phyloP scores from a whole-genome alignment of 2,113 vertebrate species.

The Macroglossus sobrinus region DNA sequence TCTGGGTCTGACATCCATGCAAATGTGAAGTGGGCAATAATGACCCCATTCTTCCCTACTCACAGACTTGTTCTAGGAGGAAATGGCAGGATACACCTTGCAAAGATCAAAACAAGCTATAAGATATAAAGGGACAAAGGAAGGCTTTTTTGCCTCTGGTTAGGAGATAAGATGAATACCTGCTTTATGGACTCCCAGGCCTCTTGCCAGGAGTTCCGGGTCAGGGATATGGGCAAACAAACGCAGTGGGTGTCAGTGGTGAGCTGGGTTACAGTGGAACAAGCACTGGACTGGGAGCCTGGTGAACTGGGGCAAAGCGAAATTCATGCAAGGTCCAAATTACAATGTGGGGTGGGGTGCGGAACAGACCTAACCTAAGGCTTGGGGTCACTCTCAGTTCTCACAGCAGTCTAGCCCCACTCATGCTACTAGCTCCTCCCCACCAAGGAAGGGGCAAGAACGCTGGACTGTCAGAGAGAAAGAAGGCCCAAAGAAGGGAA shows the following conservation, averaged over 20 bases:
- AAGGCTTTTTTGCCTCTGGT: constrained; percentile 18
- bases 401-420: not conserved
- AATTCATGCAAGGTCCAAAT: not conserved
- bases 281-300: not conserved
- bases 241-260: not conserved
- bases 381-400: not conserved
- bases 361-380: not conserved
- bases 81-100: not conserved
- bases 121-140: constrained; percentile 52
- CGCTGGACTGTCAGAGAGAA: not conserved
- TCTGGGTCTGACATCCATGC: not conserved
- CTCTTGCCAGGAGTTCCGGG: constrained; percentile 40
- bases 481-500: not conserved
- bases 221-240: constrained; percentile 51
- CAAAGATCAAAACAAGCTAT: constrained; percentile 35
- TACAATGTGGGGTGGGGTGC: not conserved
- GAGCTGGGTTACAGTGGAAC: constrained; percentile 13
- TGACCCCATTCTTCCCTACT: not conserved
- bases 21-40: not conserved
- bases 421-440: not conserved
- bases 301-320: constrained; percentile 53
- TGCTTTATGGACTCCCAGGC: constrained; percentile 26
- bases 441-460: not conserved
- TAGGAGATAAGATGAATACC: constrained; percentile 52
- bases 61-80: not conserved